Percentiles rank a stretch among this genome's conserved stretches.
Conservation (phyloP, 2,888 invertebrate species). For the Thymelicus acteon region DNA sequence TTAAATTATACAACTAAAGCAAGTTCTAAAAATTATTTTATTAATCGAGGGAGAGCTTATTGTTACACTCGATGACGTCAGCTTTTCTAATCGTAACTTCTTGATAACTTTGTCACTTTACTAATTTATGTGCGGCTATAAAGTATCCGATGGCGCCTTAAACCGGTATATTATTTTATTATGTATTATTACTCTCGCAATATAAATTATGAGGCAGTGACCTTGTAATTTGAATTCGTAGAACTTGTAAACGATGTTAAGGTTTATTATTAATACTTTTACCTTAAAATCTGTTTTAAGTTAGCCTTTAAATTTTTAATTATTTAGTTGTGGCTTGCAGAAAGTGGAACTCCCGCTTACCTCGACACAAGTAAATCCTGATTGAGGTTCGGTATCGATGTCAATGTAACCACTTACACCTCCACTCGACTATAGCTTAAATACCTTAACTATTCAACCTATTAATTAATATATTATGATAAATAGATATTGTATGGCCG, state of each 20-base stretch:
- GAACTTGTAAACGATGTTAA: conserved; percentile 21
- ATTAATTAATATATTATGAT: too few species aligned
- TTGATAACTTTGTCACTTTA: conserved; percentile 10
- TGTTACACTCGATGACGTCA: background rate
- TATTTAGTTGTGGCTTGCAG: background rate
- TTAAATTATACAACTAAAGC: background rate
- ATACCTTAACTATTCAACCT: background rate
- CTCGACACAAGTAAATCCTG: background rate
- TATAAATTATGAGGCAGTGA: conserved; percentile 11
- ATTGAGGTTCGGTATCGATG: conserved; percentile 1
- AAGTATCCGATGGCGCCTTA: conserved; percentile 17
- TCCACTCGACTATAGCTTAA: background rate
- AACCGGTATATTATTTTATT: conserved; percentile 14
- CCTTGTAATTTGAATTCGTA: conserved; percentile 21
- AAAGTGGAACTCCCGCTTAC: conserved; percentile 6
- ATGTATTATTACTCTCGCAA: background rate
- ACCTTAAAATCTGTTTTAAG: conserved; percentile 6
- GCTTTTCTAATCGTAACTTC: conserved; percentile 10
- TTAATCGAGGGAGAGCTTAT: background rate
- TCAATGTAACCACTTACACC: background rate
- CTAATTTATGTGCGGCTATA: conserved; percentile 17
- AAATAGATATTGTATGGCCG: too few species aligned
- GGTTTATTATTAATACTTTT: conserved; percentile 35
- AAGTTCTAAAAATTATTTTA: background rate
- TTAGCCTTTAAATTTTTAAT: background rate